Evolutionary conservation across 2,888 invertebrate species (phyloP), one percentile per base, ranked within the genome.

Genomic region (Lepeophtheirus nordmannii): DNA sequence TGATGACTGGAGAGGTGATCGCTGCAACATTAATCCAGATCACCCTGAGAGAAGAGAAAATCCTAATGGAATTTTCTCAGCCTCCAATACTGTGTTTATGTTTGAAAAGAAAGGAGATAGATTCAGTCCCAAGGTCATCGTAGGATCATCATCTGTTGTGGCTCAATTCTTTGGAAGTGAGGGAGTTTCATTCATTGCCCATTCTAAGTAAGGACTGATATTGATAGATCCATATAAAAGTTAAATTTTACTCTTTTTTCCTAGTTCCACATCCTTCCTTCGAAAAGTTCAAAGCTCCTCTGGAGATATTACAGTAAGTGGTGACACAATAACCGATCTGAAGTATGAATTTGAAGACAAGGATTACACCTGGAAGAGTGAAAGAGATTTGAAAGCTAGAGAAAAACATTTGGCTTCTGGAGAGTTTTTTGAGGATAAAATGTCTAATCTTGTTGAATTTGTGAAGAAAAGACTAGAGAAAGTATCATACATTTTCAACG

Each of bases 271-370:
- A 20, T 59, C 59, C 41, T 38, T 39, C 14, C 38, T 65, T 38
- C 10, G 14, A 11, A 37, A 59, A n/a, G 39, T 20, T n/a, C 57
- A 59, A 56, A 17, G 23, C 14, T 65, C 65, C 20, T 22, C 58
- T 37, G 65, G 59, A 17, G 65, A 65, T 40, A 65, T 65, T 58
- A n/a, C 39, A n/a, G 65, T 65, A 17, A 30, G 17, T 37, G 65
- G 65, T 10, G 65, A 65, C 8, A 65, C 58, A 53, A 10, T 59
- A 11, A 39, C 20, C n/a, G 38, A 58, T 40, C 37, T 65, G 8
- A 39, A 23, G n/a, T 65, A 58, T 58, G 65, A 65, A 38, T 65
- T 65, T 58, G 58, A 46, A n/a, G 66, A 60, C 66, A 39, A 60
- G 17, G 22, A 17, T 8, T 66, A 61, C n/a, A 41, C n/a, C 12